phyloP scores from a whole-genome alignment of 1,140 invertebrate genomes.

The Polypedilum vanderplanki region DNA sequence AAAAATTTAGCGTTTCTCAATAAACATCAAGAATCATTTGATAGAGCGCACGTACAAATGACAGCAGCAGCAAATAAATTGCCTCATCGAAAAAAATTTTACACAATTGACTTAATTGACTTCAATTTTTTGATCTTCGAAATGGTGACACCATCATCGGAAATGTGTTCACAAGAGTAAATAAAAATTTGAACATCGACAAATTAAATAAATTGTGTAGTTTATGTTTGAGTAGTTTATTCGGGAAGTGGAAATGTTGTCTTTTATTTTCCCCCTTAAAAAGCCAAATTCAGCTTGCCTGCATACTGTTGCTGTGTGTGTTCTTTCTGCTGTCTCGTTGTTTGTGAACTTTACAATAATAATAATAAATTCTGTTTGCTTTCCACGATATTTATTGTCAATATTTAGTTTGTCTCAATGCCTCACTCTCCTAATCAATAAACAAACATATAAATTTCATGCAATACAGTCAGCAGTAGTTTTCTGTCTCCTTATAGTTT shows the following conservation, averaged over 20 bases:
- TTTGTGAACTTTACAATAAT: neutral
- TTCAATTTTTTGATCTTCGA: neutral
- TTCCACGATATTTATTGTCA: conserved; percentile 12
- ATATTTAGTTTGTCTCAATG: conserved; percentile 13
- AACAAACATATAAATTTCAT: conserved; percentile 19
- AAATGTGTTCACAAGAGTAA: too few relatives aligned
- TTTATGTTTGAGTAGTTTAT: conserved; percentile 18
- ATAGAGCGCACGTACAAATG: neutral
- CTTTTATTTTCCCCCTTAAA: too few relatives aligned
- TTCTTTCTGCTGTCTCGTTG: too few relatives aligned
- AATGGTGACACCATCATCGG: neutral
- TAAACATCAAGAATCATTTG: neutral
- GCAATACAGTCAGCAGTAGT: neutral
- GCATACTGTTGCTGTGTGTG: too few relatives aligned
- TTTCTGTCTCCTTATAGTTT: neutral
- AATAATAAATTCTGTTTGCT: neutral
- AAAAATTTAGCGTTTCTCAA: too few relatives aligned
- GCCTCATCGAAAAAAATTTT: neutral
- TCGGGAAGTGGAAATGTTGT: neutral
- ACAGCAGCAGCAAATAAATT: too few relatives aligned
- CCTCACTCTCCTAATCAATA: conserved; percentile 7
- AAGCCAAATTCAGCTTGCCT: too few relatives aligned
- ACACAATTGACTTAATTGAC: conserved; percentile 13
- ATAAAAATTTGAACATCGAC: neutral
- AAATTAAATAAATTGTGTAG: conserved; percentile 20